Evolutionary conservation across 1,140 invertebrate species (phyloP).

Genomic region (Macrobrachium nipponense): DNA sequence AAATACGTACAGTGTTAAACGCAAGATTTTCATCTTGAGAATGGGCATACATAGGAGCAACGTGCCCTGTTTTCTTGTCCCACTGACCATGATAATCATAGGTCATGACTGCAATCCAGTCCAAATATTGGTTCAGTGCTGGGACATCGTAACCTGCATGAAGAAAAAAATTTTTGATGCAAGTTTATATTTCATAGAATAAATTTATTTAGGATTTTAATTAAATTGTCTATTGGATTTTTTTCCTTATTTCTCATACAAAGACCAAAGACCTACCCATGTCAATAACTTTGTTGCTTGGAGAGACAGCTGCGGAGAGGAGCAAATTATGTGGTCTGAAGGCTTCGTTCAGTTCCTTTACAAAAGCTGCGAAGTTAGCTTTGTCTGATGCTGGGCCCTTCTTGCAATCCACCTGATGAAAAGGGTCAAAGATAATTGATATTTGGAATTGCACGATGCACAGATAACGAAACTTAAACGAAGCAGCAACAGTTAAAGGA

Average conservation of each 20-base stretch:
- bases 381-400: slow-evolving; percentile 87
- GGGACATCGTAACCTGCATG: slow-evolving; percentile 82
- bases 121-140: slow-evolving; percentile 78
- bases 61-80: slow-evolving; percentile 86
- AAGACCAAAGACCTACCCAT: slow-evolving; percentile 68
- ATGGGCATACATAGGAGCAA: slow-evolving; percentile 84
- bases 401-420: slow-evolving; percentile 76
- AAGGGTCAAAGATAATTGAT: background rate
- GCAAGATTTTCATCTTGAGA: slow-evolving; percentile 77
- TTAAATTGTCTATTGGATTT: no score
- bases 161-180: slow-evolving; percentile 17
- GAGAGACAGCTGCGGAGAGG: slow-evolving; percentile 86
- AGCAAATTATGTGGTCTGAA: slow-evolving; percentile 71
- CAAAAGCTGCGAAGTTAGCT: slow-evolving; percentile 69
- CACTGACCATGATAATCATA: slow-evolving; percentile 90
- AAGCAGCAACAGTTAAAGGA: background rate
- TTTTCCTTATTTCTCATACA: no score
- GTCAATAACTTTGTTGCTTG: slow-evolving; percentile 88
- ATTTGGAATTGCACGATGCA: background rate
- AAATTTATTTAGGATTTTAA: no score
- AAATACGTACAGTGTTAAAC: slow-evolving; percentile 69
- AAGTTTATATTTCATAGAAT: no score
- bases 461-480: background rate
- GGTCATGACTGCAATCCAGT: slow-evolving; percentile 88
- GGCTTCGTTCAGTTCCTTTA: slow-evolving; percentile 66